A percentile compares a stretch with the other conserved stretches of the same genome.
Conservation (phyloP, 2,113 vertebrate species). For the Otolemur garnettii region DNA sequence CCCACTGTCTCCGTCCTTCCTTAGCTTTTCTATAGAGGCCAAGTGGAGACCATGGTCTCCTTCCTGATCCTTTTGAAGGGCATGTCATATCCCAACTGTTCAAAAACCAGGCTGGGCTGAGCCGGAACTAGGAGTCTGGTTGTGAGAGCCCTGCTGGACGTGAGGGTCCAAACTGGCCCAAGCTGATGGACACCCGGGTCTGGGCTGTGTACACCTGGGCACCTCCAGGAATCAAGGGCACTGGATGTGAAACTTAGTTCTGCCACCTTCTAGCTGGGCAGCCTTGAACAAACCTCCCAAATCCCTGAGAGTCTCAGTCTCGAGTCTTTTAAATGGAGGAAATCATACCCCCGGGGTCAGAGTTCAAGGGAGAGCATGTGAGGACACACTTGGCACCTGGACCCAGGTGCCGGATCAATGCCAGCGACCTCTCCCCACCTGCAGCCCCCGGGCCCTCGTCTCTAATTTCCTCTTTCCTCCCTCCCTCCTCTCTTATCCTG, state of each 20-base stretch:
- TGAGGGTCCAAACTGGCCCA: too few relatives aligned
- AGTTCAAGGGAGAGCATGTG: background rate
- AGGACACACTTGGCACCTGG: too few relatives aligned
- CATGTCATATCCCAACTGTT: background rate
- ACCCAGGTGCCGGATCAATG: rapidly evolving
- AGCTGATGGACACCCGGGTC: background rate
- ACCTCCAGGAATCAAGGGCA: background rate
- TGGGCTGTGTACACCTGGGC: too few relatives aligned
- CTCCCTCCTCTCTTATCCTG: background rate
- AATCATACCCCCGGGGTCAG: background rate
- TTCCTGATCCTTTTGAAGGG: background rate
- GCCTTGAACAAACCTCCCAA: background rate
- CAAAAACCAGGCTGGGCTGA: background rate
- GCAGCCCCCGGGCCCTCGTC: background rate
- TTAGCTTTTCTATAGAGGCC: background rate
- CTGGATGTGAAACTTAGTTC: background rate
- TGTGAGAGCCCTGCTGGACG: background rate
- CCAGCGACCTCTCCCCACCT: too few relatives aligned
- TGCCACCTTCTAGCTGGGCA: background rate
- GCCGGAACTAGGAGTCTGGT: background rate
- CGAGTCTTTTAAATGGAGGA: background rate
- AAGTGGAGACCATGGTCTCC: background rate
- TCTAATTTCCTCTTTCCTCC: background rate
- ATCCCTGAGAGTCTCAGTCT: background rate
- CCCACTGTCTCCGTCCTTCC: background rate